These are phyloP conservation scores for Brachypodius melanocephalos DNA, from an alignment of 2,113 vertebrate genomes.

Conservation along the genomic window DNA sequence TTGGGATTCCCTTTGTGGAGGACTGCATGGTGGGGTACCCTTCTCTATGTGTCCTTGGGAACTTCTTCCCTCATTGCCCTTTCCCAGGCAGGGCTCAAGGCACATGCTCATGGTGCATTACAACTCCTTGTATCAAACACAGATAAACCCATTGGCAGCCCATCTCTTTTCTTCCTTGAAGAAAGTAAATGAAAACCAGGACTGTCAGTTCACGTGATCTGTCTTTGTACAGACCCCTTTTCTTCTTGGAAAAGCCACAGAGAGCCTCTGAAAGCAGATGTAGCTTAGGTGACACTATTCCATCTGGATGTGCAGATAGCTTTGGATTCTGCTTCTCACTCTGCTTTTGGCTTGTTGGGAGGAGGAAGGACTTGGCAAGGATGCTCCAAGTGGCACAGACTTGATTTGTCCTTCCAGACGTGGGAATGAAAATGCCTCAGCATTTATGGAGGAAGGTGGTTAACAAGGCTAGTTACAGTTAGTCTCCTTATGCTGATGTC, in stretches of 20 bases:
- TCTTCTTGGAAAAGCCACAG: background rate
- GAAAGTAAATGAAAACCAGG: background rate
- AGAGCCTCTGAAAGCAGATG: background rate
- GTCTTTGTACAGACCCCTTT: fast-evolving
- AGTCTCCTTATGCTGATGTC: background rate
- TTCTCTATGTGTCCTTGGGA: fast-evolving
- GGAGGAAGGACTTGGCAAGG: background rate
- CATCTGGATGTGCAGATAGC: background rate
- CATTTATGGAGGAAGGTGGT: background rate
- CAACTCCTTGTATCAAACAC: fast-evolving
- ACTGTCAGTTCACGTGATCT: background rate
- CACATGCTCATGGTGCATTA: fast-evolving
- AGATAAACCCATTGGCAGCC: background rate
- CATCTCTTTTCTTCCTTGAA: background rate
- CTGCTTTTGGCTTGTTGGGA: background rate
- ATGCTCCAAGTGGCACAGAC: background rate
- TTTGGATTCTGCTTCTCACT: background rate
- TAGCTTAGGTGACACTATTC: background rate
- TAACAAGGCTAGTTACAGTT: background rate
- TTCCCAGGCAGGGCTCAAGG: background rate
- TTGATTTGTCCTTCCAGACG: background rate
- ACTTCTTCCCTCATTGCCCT: fast-evolving
- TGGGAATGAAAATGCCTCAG: background rate
- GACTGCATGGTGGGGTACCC: fast-evolving
- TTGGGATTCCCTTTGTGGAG: background rate